A percentile compares a stretch with the other conserved stretches of the same genome.
Conservation (phyloP, 2,113 vertebrate species). For the Cyphomyrus discorhynchus region DNA sequence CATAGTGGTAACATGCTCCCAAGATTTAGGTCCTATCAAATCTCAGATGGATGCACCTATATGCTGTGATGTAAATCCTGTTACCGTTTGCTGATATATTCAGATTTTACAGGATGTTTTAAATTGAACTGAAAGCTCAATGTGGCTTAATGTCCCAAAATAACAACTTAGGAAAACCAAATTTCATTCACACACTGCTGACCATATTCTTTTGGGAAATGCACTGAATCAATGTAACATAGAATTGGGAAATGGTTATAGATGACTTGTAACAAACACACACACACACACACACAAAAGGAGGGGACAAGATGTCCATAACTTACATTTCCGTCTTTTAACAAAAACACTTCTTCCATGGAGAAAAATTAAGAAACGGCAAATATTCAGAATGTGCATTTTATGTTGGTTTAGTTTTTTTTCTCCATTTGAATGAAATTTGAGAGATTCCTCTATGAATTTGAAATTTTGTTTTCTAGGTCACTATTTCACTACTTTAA, state of each 20-base stretch:
- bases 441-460: neutral
- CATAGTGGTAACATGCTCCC: neutral
- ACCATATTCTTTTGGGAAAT: neutral
- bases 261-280: too few relatives aligned
- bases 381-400: neutral
- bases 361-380: neutral
- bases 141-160: neutral
- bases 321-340: neutral
- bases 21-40: neutral
- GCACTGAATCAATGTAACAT: neutral
- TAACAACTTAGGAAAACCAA: neutral
- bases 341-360: neutral
- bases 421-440: neutral
- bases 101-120: neutral
- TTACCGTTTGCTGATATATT: neutral
- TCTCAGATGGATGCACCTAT: neutral
- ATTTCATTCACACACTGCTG: neutral
- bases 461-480: neutral
- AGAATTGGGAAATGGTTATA: neutral
- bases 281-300: neutral
- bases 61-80: neutral
- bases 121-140: neutral
- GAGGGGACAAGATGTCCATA: neutral
- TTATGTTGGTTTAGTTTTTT: neutral
- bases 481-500: neutral